A percentile compares a stretch with the other conserved stretches of the same genome.
These are phyloP conservation scores for Archips crataeganus DNA, from an alignment of 2,888 invertebrate genomes.

Conservation along the genomic window DNA sequence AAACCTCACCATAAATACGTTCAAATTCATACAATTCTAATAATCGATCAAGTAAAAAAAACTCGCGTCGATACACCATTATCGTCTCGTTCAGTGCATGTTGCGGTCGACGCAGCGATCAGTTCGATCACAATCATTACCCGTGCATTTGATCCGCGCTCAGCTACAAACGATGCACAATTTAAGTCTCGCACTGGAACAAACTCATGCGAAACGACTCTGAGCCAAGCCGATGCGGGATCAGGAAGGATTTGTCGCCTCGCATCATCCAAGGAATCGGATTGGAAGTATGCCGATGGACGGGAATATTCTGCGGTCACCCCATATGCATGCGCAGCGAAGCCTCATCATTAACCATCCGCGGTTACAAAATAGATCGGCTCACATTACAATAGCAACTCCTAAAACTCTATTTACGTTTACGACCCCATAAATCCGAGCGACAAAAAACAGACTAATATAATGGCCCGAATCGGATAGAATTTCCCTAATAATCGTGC, in stretches of 20 bases:
- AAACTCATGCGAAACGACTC: slow-evolving; percentile 61
- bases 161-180: slow-evolving; percentile 66
- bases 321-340: slow-evolving; percentile 68
- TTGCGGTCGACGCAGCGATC: slow-evolving; percentile 77
- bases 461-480: slow-evolving; percentile 64
- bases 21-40: slow-evolving; percentile 64
- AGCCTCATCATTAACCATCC: slow-evolving; percentile 73
- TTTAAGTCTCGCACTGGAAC: slow-evolving; percentile 59
- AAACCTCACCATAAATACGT: slow-evolving; percentile 46
- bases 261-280: slow-evolving; percentile 71
- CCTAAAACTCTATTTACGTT: slow-evolving; percentile 42
- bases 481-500: slow-evolving; percentile 75
- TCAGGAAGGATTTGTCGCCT: slow-evolving; percentile 73
- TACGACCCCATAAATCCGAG: slow-evolving; percentile 50
- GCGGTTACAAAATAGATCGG: slow-evolving; percentile 70
- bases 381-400: slow-evolving; percentile 65
- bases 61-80: slow-evolving; percentile 68
- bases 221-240: slow-evolving; percentile 59
- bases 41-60: slow-evolving; percentile 71
- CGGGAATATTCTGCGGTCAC: slow-evolving; percentile 77
- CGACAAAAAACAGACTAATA: slow-evolving; percentile 66
- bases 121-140: slow-evolving; percentile 77
- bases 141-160: slow-evolving; percentile 60
- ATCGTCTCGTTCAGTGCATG: slow-evolving; percentile 80
- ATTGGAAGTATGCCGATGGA: slow-evolving; percentile 73